Evolutionary conservation across 2,888 invertebrate genomes (phyloP), one percentile per base, ranked within the genome.

Genomic region (Callinectes sapidus): DNA sequence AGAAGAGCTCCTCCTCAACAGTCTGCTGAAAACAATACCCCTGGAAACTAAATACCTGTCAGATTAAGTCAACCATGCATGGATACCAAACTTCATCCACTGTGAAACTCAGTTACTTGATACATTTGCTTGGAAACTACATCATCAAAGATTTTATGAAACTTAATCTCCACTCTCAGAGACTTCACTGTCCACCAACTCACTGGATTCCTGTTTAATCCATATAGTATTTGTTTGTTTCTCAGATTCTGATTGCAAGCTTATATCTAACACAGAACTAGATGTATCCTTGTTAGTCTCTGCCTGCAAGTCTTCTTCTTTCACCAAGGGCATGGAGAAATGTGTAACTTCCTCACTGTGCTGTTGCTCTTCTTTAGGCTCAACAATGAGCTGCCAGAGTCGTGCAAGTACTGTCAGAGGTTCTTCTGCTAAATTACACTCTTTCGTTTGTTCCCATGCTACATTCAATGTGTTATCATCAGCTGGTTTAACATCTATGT

Each of bases 371-470:
- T 81, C 81, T n/a, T 32, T 35, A 10, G 81, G 35, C 81, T 35
- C 81, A 81, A 81, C 1, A 5, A 81, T 81, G 35, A 32, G 81
- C 81, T 35, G 81, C 81, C 81, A 81, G 32, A 81, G 81, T 14
- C 81, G 32, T 35, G 81, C 32, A 35, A 81, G 81, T 32, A 81
- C 14, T 32, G 16, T 32, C 14, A 81, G 81, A 81, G 81, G 81
- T 81, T 81, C 81, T n/a, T 81, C 81, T 32, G 16, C 32, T 16
- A 81, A 35, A n/a, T 35, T 35, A 81, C 32, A 35, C 5, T 71
- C 71, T 23, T 71, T n/a, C 81, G 35, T 35, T n/a, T 81, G 81
- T 35, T 81, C 81, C 35, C 23, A 81, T 81, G 81, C 32, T 81
- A 81, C 81, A 16, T 28, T 71, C 71, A 8, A n/a, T 28, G 28